Base-by-base conservation (phyloP, 2,113 vertebrate genomes). In the Phycodurus eques region DNA sequence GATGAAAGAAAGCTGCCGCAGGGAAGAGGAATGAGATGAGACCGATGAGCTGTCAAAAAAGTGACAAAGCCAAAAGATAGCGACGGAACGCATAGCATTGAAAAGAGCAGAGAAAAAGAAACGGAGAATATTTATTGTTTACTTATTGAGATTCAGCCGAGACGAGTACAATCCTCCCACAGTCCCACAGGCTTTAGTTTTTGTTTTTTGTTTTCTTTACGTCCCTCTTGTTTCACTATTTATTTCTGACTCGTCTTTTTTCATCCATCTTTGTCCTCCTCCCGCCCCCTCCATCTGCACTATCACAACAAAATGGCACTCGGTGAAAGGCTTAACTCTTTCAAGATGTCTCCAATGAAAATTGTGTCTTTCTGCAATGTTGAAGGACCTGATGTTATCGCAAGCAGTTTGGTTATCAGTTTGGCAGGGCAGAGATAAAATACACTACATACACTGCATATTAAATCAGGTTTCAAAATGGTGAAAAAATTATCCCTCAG, bases 131-230 rank as follows among this genome's bases (percentile, higher is more conserved):
- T 88, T 88, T 89, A 81, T 86, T 82, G 79, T 88, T 88, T 86
- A 86, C 83, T 90, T 87, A 88, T 87, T 88, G 81, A 87, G 68
- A 86, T 82, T 79, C 78, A 76, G 77, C 79, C 87, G 79, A 60
- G 72, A 71, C 73, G 71, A 86, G 80, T 73, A 84, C 73, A 80
- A 68, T 78, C 68, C 82, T 31, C 62, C 74, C 19, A 65, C 70
- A 75, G 62, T 68, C 80, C 73, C 73, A 66, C 39, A 64, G 76
- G 79, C 78, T 79, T 75, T 85, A 42, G 63, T 65, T 35, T 77
- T 65, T 76, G 67, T 70, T 71, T 43, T 39, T 69, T 61, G 75
- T 62, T 76, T 71, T 39, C 35, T 67, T 59, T 51, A 39, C 39
- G 56, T 74, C 59, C 31, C 59, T 68, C 47, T 75, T 64, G 51